Base-by-base conservation (phyloP, 2,113 vertebrate genomes). In the Leptobrachium ailaonicum region DNA sequence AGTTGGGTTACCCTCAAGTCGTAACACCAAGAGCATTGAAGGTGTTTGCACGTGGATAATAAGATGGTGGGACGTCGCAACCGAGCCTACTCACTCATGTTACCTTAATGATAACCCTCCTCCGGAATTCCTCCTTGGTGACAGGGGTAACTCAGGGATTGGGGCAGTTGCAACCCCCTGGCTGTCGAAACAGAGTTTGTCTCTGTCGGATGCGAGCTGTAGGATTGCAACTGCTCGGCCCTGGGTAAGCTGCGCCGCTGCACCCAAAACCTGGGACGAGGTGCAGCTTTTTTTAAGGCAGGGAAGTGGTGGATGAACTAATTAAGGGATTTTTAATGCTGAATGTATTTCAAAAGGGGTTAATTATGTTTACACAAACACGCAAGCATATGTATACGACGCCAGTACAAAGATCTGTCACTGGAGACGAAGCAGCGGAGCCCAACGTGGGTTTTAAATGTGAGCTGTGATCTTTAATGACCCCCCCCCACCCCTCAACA, bases 291-390 rank as follows among this genome's bases (percentile, higher is more conserved):
- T 66, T 45, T 32, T 32, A 32, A 32, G 72, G 72, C 79, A 60
- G 64, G 64, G 45, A 63, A 47, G 68, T 41, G 76, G 32, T 78
- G 11, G 13, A 66, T 58, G 62, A 66, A 74, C 42, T 80, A 67
- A 73, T 56, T 73, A 80, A 50, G 72, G 79, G 66, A 14, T 60
- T 67, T 75, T 75, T 69, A 81, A 69, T 62, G 72, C 72, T 81
- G 79, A 81, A 81, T 81, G 79, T 81, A 81, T 81, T 81, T 69
- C 20, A 32, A 32, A 81, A 75, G 79, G 72, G 79, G 66, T 81
- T 81, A 74, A 69, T 54, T 80, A 73, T 80, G 71, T 67, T 73
- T 73, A 74, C 71, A 79, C 58, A 47, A 40, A 71, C 41, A 71
- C 44, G 70, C 20, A 79, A 32, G 14, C 41, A 32, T 32, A 32